Base-by-base conservation (phyloP, 1,140 invertebrate species). In the Pseudomyrmex dendroicus region DNA sequence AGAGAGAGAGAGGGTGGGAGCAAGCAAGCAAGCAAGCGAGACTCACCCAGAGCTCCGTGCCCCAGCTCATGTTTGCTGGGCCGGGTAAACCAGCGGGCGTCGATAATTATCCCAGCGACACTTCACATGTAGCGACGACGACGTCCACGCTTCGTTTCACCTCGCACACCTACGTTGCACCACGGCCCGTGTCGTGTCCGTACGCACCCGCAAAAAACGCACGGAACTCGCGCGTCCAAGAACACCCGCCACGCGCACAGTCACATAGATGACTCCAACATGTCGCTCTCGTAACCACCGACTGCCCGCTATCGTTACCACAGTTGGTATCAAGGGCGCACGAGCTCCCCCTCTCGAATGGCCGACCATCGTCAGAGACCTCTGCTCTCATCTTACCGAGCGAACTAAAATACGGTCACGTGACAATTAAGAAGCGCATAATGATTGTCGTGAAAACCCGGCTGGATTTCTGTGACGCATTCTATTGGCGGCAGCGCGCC, bases 11-110 rank as follows among this genome's bases (percentile, higher is more conserved):
- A 82, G 72, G 54, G 72, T 63, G 61, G 66, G 12, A 5, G 48
- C 12, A 20, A 5, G 48, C 12, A 20, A 20, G 20, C 20, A 9
- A 83, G 13, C 52, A 52, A 25, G n/a, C 66, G 62, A 77, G 61
- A 95, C 95, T 95, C 91, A 95, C 95, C 95, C 95, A 95, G 90
- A 95, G 93, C 91, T 95, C 95, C 86, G 93, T 95, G 89, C 95
- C 95, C 95, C 95, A 95, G 94, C 95, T 95, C 94, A 95, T 95
- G 91, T 92, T 95, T 91, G 92, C 89, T 85, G 89, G 87, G 89
- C 90, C 89, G 91, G 90, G 84, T 87, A 86, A 90, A 90, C 90
- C 91, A 87, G 76, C 76, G 64, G 82, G 88, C 85, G 77, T 85
- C 61, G 80, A 57, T 84, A 76, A 66, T 66, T 85, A 64, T 84